Evolutionary conservation across 2,888 invertebrate genomes (phyloP).

Genomic region (Drosophila austrosaltans): DNA sequence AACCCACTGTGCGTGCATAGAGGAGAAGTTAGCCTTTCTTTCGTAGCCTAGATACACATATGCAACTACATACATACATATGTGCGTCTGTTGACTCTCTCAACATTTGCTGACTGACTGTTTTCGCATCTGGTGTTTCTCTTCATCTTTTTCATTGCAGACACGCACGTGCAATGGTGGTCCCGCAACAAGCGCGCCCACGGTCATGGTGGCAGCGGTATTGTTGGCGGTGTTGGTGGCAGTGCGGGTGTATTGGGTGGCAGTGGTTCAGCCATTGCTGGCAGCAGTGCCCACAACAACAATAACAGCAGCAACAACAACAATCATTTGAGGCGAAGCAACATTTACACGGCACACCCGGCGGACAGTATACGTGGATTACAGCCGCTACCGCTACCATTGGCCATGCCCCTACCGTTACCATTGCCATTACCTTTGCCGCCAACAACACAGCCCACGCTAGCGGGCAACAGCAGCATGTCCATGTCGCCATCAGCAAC

Average conservation of each 20-base stretch:
- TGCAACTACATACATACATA: background rate
- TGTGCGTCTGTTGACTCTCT: slow-evolving; percentile 21
- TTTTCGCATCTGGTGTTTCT: slow-evolving; percentile 42
- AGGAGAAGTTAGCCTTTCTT: slow-evolving; percentile 2
- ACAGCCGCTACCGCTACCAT: slow-evolving; percentile 68
- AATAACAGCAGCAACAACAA: slow-evolving; percentile 72
- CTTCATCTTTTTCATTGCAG: slow-evolving; percentile 58
- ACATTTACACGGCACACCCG: slow-evolving; percentile 83
- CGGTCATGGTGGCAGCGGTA: slow-evolving; percentile 39
- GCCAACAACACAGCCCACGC: slow-evolving; percentile 53
- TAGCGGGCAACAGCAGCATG: slow-evolving; percentile 45
- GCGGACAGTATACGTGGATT: slow-evolving; percentile 83
- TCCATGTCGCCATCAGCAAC: slow-evolving; percentile 49
- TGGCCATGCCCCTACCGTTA: slow-evolving; percentile 56
- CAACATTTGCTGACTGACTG: slow-evolving; percentile 31
- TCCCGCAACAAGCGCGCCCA: slow-evolving; percentile 82
- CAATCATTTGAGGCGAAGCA: slow-evolving; percentile 83
- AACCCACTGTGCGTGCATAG: slow-evolving; percentile 6
- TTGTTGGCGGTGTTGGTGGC: slow-evolving; percentile 38
- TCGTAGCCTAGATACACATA: slow-evolving; percentile 1
- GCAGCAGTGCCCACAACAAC: slow-evolving; percentile 57
- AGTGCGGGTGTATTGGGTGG: slow-evolving; percentile 59
- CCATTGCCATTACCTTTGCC: slow-evolving; percentile 61
- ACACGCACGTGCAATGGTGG: slow-evolving; percentile 84
- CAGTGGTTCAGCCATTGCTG: slow-evolving; percentile 49